Evolutionary conservation across 35 echinoderm and acorn worm genomes (phyloP), one percentile per base, ranked within the genome.

Genomic region (Heliocidaris tuberculata): DNA sequence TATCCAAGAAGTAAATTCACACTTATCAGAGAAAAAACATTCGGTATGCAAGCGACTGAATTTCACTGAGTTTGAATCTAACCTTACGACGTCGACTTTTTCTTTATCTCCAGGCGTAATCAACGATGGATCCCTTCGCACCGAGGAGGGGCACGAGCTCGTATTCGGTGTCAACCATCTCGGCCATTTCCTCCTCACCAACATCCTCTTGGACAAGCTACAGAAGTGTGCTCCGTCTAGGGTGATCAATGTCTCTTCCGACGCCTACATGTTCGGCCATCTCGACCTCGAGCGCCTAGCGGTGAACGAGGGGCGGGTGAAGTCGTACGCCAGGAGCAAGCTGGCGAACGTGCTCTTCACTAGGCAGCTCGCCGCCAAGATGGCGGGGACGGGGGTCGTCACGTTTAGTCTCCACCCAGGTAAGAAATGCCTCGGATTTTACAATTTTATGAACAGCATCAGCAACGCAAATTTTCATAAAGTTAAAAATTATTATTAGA

Each of bases 141-240:
- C 98, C 13, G 96, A 85, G 31, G 98, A 99, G 31, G 98, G 98
- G 19, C 95, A 97, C 88, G 98, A 99, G 60, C 92, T 99, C 59
- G 93, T 94, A 19, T 99, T 99, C 59, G 96, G 98, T 27, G 96
- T 97, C 31, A 99, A 99, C 61, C 96, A 99, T 48, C 94, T 99
- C n/a, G 98, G 98, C 8, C 98, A 99, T 89, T 99, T 99, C 87
- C 94, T 99, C 19, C 96, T 99, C 27, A 97, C 96, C 16, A 97
- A 94, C 85, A 95, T 99, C 50, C 85, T 99, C 32, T 30, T 99
- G 95, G 94, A 94, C 10, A 96, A 95, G 30, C 96, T 99, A 9
- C 95, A 96, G 87, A 93, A 97, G 49, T 88, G 95, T 59, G 70
- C 96, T 54, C 95, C 96, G 5, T 94, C 92, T 32, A 49, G 98